Conservation (phyloP, 2,888 invertebrate species). For the Microplitis manilae region DNA sequence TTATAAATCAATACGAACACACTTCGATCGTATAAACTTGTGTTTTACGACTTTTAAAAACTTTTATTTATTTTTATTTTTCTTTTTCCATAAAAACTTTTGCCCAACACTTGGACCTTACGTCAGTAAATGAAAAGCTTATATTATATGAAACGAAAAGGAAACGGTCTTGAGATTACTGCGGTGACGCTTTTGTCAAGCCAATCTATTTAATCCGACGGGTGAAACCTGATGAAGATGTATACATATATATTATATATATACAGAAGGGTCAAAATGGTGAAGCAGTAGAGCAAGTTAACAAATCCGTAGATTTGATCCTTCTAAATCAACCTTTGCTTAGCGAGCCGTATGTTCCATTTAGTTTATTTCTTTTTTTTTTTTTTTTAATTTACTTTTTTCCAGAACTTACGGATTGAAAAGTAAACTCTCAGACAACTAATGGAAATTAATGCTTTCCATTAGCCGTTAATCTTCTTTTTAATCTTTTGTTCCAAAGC, state of each 20-base stretch:
- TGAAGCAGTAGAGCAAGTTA: slow-evolving; percentile 26
- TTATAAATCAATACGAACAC: background rate
- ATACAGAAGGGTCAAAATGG: slow-evolving; percentile 15
- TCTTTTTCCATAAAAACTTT: slow-evolving; percentile 12
- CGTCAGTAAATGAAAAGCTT: slow-evolving; percentile 18
- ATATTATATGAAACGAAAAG: slow-evolving; percentile 10
- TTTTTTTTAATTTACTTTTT: background rate
- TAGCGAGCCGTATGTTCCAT: slow-evolving; percentile 5
- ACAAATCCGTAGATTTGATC: slow-evolving; percentile 31
- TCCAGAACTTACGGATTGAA: background rate
- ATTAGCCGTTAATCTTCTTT: background rate
- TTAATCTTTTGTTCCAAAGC: background rate
- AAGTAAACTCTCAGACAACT: background rate
- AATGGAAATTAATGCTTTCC: background rate
- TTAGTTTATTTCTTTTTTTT: slow-evolving; percentile 19
- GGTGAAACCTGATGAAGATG: slow-evolving; percentile 27
- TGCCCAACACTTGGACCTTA: background rate
- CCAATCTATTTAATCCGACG: slow-evolving; percentile 37
- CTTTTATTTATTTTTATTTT: slow-evolving; percentile 1
- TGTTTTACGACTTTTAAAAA: background rate
- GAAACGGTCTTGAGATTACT: slow-evolving; percentile 39
- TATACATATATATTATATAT: slow-evolving; percentile 4
- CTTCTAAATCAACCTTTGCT: slow-evolving; percentile 27
- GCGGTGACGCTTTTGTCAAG: slow-evolving; percentile 30
- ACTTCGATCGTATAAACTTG: background rate